These are phyloP conservation scores for Rhingia rostrata DNA, from an alignment of 2,888 invertebrate genomes.

Conservation along the genomic window DNA sequence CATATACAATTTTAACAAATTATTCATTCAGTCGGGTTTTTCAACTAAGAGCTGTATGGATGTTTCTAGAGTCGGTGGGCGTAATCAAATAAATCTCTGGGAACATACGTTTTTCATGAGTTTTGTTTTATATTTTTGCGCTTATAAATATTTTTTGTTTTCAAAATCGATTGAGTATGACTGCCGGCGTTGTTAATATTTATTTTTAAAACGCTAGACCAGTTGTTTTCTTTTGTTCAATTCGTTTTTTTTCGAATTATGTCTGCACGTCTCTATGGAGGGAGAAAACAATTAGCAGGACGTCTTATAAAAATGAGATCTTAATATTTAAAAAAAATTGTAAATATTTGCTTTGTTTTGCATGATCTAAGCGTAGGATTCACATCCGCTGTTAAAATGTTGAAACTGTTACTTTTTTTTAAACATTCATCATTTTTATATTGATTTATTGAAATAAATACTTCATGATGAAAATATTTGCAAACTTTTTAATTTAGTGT, in stretches of 20 bases:
- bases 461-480: no score
- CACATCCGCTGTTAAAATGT: no score
- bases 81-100: no score
- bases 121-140: no score
- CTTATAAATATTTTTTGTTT: not conserved
- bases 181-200: not conserved
- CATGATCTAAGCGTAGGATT: no score
- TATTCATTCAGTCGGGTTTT: slow-evolving; percentile 6
- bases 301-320: not conserved
- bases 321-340: not conserved
- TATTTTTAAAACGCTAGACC: slow-evolving; percentile 16
- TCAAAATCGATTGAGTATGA: slow-evolving; percentile 22
- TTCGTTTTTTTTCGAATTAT: not conserved
- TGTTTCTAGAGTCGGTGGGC: no score
- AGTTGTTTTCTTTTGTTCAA: slow-evolving; percentile 20
- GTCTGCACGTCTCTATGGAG: not conserved
- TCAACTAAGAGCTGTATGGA: slow-evolving; percentile 3
- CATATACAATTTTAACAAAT: slow-evolving; percentile 9
- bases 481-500: no score
- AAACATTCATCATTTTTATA: no score
- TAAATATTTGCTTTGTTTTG: no score
- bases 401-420: no score
- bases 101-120: no score
- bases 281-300: slow-evolving; percentile 9
- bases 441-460: no score